A percentile compares a stretch with the other conserved stretches of the same genome.
Evolutionary conservation across 2,797 vertebrate genomes (phyloP).

Genomic region (Sebastes oblongus): DNA sequence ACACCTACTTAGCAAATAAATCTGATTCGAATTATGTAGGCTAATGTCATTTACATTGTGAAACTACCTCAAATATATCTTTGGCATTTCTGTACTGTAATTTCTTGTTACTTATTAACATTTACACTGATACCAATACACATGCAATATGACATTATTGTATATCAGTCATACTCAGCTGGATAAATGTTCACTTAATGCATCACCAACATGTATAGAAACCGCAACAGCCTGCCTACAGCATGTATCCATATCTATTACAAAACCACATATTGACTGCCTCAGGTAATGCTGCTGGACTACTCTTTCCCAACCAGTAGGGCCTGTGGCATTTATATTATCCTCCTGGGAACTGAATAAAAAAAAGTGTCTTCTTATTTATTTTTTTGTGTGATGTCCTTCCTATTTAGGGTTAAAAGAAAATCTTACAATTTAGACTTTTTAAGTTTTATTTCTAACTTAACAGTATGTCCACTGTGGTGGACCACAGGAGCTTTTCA

Average conservation of each 20-base stretch:
- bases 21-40: too few species aligned
- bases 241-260: background rate
- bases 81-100: background rate
- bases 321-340: background rate
- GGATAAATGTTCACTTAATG: background rate
- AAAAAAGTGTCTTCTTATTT: too few species aligned
- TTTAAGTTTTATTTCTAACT: too few species aligned
- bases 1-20: too few species aligned
- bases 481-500: too few species aligned
- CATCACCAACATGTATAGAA: background rate
- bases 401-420: too few species aligned
- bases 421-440: too few species aligned
- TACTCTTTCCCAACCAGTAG: background rate
- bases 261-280: background rate
- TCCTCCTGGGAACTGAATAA: too few species aligned
- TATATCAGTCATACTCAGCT: background rate
- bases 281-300: background rate
- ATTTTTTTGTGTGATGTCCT: too few species aligned
- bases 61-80: background rate
- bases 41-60: background rate
- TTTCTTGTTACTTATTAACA: background rate
- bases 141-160: background rate
- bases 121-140: background rate
- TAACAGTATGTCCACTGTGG: too few species aligned
- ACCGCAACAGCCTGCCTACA: background rate